phyloP scores from a whole-genome alignment of 2,888 invertebrate genomes.

The Drosophila paucipuncta region DNA sequence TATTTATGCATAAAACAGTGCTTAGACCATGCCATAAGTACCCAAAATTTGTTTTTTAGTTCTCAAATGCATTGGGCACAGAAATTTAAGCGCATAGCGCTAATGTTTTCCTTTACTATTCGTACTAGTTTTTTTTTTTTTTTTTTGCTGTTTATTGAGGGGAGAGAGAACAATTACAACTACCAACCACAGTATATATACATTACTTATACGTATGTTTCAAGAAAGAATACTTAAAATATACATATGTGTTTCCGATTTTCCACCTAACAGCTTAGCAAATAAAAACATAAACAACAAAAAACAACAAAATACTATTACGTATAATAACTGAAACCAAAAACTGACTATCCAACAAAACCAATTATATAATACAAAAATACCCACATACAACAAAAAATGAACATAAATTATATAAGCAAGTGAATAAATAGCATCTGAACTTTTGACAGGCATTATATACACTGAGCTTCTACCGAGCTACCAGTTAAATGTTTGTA shows the following conservation, averaged over 20 bases:
- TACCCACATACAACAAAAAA: conserved; percentile 18
- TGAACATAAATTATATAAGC: conserved; percentile 13
- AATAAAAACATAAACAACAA: conserved; percentile 20
- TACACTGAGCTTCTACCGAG: conserved; percentile 3
- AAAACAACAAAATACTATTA: conserved; percentile 17
- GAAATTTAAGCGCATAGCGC: conserved; percentile 53
- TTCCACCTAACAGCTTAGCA: conserved; percentile 80
- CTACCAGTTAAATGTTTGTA: conserved; percentile 33
- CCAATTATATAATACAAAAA: conserved; percentile 14
- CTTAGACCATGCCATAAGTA: conserved; percentile 45
- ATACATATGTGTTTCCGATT: conserved; percentile 75
- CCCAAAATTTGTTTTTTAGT: not conserved
- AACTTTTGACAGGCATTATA: conserved; percentile 23
- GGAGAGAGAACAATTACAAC: conserved; percentile 27
- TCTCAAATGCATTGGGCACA: conserved; percentile 21
- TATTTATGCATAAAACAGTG: conserved; percentile 62
- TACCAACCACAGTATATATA: conserved; percentile 42
- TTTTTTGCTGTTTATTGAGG: conserved; percentile 3
- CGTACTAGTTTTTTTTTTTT: not conserved
- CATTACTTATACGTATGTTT: conserved; percentile 47
- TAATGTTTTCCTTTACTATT: conserved; percentile 2
- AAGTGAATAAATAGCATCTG: conserved; percentile 15
- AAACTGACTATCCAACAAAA: conserved; percentile 29
- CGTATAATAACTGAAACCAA: conserved; percentile 32
- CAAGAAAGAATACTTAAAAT: conserved; percentile 59